Evolutionary conservation across 2,888 invertebrate genomes (phyloP).

Genomic region (Agriopis marginaria): DNA sequence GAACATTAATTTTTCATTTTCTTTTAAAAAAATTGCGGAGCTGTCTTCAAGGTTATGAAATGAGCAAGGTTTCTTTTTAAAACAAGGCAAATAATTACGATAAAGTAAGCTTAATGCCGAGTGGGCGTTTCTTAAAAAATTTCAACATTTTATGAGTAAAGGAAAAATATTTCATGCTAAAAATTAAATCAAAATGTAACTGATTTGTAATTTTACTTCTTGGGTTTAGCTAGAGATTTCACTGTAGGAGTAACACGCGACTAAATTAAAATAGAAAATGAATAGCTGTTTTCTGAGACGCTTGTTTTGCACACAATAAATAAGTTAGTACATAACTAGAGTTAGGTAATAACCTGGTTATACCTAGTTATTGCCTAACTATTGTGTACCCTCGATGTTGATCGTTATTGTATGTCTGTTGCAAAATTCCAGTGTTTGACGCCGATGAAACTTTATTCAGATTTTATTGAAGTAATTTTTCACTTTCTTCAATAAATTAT

Average conservation of each 20-base stretch:
- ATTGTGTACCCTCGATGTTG: not conserved
- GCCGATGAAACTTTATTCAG: not conserved
- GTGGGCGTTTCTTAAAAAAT: conserved; percentile 26
- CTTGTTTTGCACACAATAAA: not conserved
- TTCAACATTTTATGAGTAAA: conserved; percentile 1
- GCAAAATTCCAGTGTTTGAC: not conserved
- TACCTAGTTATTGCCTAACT: not conserved
- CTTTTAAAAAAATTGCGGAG: conserved; percentile 2
- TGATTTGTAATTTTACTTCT: conserved; percentile 7
- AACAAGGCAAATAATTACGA: conserved; percentile 10
- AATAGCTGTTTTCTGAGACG: not conserved
- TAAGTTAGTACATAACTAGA: too few relatives aligned
- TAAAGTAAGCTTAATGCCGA: conserved; percentile 23
- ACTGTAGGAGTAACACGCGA: not conserved
- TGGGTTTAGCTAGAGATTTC: conserved; percentile 4
- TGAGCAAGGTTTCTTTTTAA: conserved; percentile 3
- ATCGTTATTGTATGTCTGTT: not conserved
- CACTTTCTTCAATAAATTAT: too few relatives aligned
- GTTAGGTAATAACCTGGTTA: too few relatives aligned
- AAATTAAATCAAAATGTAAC: conserved; percentile 14
- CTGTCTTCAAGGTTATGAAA: conserved; percentile 3
- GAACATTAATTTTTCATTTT: conserved; percentile 7
- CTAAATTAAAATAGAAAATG: not conserved
- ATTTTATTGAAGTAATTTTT: too few relatives aligned
- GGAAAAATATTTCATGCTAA: conserved; percentile 4